Base-by-base conservation (phyloP, 2,797 vertebrate species). In the Manis crassicaudata region DNA sequence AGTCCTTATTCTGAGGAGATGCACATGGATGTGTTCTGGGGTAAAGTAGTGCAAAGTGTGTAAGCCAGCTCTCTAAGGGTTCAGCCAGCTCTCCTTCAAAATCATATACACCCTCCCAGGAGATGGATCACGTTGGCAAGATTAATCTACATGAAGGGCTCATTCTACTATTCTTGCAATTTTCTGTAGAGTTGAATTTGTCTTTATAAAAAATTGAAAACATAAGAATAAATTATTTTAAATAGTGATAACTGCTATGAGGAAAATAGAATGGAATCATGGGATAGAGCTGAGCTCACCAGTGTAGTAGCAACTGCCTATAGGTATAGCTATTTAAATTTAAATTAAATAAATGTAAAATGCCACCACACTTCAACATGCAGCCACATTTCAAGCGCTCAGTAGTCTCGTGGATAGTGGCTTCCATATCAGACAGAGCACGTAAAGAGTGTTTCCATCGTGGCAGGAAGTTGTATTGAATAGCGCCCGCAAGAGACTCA, bases 221-320 rank as follows among this genome's bases (percentile, higher is more conserved):
- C 40, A 62, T 13, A 88, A 72, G 75, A 77, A 89, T 63, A 50
- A 82, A n/a, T 35, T 16, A 65, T 68, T 60, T n/a, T 60, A 29
- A 65, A 75, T 32, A 68, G 27, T 11, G 43, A 46, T 37, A 27
- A 40, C 50, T 7, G 12, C n/a, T 81, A 9, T 20, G 67, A 60
- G 46, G 65, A 80, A 60, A 73, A 81, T 62, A 35, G 20, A 12
- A 46, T 23, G 13, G 18, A 13, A 5, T n/a, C 29, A n/a, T 25
- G 40, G n/a, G 32, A n/a, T 2, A 40, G 54, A 88, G 21, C 46
- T 40, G 21, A 75, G 37, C 25, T 40, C 11, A 23, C 79, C 5
- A 25, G 17, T 16, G 18, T 6, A 29, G 25, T 58, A 72, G 70
- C 62, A 32, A 50, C 80, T n/a, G 35, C 16, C 17, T 32, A 40